Evolutionary conservation across 2,888 invertebrate species (phyloP), one percentile per base, ranked within the genome.

Genomic region (Mimas tiliae): DNA sequence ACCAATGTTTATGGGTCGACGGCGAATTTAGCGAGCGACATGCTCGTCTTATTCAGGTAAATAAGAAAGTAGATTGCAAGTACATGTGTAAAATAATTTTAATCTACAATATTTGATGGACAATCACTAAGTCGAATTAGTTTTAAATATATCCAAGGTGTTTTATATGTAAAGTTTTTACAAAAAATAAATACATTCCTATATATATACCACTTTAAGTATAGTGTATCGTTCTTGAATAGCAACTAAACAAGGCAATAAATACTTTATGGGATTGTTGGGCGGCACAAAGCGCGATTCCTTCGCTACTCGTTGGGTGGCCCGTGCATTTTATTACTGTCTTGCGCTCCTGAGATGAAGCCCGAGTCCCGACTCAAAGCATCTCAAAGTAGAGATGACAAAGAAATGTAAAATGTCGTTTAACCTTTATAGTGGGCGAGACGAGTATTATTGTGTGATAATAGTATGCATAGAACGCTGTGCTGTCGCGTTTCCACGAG

Each of bases 181-280:
- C 21, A 62, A 62, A n/a, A 27, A 47, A 53, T 27, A 47, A 27
- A 45, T 19, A 14, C 14, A 62, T 62, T 45, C 14, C 62, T 8
- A 42, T 9, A n/a, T 6, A 48, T 33, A 33, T 16, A 33, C 27
- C 48, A 19, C 14, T 63, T 62, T 48, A 63, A 63, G 62, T 45
- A 63, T 47, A 63, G 27, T 63, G 14, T 48, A 63, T 63, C n/a
- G 27, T 19, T 62, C 71, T 77, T 67, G 68, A 74, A 72, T 74
- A 68, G 69, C 67, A 66, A 71, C 69, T 73, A 74, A 78, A 78
- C 75, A 78, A 72, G 70, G 73, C 70, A 74, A 78, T 75, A 74
- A 78, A 74, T 78, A 71, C 67, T 72, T 76, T 77, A 76, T 73
- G 69, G 70, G 73, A 73, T 76, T 76, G 72, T 67, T 70, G 69